phyloP scores from a whole-genome alignment of 1,140 invertebrate genomes.

The Ceratina calcarata region DNA sequence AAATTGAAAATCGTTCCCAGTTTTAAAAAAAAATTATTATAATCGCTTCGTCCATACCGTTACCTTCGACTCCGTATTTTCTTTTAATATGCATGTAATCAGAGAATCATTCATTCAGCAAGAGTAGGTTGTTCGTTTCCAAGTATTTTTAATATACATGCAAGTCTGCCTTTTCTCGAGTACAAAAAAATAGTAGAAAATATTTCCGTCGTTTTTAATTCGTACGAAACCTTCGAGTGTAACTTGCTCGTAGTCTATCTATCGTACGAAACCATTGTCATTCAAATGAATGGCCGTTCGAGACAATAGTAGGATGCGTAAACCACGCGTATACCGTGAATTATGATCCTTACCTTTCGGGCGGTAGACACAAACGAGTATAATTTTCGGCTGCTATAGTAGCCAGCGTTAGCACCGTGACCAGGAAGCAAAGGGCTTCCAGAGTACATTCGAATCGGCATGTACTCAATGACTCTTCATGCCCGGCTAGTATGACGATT shows the following conservation, averaged over 20 bases:
- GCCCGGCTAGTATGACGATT: constrained; percentile 85
- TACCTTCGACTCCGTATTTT: constrained; percentile 26
- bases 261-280: background rate
- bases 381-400: constrained; percentile 86
- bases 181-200: background rate
- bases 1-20: constrained; percentile 19
- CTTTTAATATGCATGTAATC: constrained; percentile 32
- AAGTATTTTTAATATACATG: background rate
- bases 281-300: background rate
- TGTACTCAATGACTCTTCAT: constrained; percentile 82
- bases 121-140: background rate
- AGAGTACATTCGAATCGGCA: constrained; percentile 86
- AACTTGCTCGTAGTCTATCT: no score
- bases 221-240: no score
- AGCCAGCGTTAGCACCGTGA: constrained; percentile 84
- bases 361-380: constrained; percentile 81
- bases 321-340: no score
- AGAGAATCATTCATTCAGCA: constrained; percentile 16
- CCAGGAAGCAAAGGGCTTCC: constrained; percentile 84
- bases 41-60: constrained; percentile 19
- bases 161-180: background rate
- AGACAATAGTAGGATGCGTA: no score
- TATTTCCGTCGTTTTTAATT: no score
- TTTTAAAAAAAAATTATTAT: constrained; percentile 1
- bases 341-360: constrained; percentile 76